Base-by-base conservation (phyloP, 2,113 vertebrate species). In the Heterotis niloticus region DNA sequence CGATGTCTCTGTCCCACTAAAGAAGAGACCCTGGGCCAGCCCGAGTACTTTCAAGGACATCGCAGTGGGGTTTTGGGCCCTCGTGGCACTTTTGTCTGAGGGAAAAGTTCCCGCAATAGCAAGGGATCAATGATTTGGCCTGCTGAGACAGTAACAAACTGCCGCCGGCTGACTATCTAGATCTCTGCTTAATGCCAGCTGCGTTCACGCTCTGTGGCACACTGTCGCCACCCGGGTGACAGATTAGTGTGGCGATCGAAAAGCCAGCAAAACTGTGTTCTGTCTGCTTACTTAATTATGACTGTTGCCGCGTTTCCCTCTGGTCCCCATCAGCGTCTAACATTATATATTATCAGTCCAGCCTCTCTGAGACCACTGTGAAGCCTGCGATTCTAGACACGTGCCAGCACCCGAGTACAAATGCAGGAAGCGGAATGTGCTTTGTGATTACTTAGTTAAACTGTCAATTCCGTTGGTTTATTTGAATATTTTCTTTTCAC, bases 101-200 rank as follows among this genome's bases (percentile, higher is more conserved):
- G 57, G 56, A 13, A 44, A 44, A 11, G 23, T 23, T 56, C 59
- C 66, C 24, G 7, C 68, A 23, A 64, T 72, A 64, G 56, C 64
- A 44, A 57, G 59, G 65, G 67, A 81, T 81, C 59, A 64, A 78
- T 69, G 16, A 62, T 52, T 77, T 71, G 75, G 29, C 28, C 57
- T 23, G 16, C 34, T 28, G 60, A 64, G 44, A 72, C 69, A 79
- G 73, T 79, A 79, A 79, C 73, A 70, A 71, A 79, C 73, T 70
- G 73, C 73, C 73, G 78, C 73, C 65, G 69, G 64, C 18, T 20
- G 29, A 56, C 24, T 79, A 64, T 79, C 69, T 14, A 14, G 17
- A 24, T 60, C 29, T 65, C 66, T 72, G 44, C 68, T 44, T 81
- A 73, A 81, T 81, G 75, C 75, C 75, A 77, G 80, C 75, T 81